Percentiles rank a stretch among this genome's conserved stretches.
phyloP scores from a whole-genome alignment of 2,888 invertebrate genomes.

The Epinotia demarniana region DNA sequence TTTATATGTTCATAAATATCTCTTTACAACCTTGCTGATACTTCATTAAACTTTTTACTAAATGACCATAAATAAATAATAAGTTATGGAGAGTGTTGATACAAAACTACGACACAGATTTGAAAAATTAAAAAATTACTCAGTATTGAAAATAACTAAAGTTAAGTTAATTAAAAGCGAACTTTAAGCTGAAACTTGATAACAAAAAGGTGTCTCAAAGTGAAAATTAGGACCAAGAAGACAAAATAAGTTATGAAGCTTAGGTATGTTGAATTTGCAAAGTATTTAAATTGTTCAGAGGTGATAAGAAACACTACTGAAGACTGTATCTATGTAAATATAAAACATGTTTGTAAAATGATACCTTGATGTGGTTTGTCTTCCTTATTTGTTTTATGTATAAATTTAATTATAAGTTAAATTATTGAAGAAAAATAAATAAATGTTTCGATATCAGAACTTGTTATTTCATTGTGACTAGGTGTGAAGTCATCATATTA shows the following conservation, averaged over 20 bases:
- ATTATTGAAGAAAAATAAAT: constrained; percentile 82
- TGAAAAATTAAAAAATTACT: constrained; percentile 33
- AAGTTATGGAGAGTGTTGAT: background rate
- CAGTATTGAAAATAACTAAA: constrained; percentile 34
- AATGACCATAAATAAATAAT: background rate
- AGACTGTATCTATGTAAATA: constrained; percentile 77
- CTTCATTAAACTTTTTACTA: background rate
- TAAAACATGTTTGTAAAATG: constrained; percentile 67
- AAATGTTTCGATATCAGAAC: constrained; percentile 75
- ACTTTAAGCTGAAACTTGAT: constrained; percentile 22
- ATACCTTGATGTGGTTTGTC: constrained; percentile 73
- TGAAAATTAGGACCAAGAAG: constrained; percentile 27
- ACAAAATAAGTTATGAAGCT: constrained; percentile 35
- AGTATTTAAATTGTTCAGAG: constrained; percentile 36
- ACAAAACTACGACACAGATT: constrained; percentile 7
- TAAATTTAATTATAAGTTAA: constrained; percentile 77
- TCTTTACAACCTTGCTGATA: constrained; percentile 7
- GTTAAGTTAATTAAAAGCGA: constrained; percentile 29
- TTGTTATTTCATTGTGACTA: constrained; percentile 16
- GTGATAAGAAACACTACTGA: constrained; percentile 19
- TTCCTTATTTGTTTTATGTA: constrained; percentile 82
- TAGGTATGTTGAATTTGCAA: constrained; percentile 40
- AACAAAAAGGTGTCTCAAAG: constrained; percentile 23
- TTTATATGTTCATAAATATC: background rate
- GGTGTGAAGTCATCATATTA: background rate